phyloP scores from a whole-genome alignment of 1,140 invertebrate genomes.

The Tetragonula clypearis region DNA sequence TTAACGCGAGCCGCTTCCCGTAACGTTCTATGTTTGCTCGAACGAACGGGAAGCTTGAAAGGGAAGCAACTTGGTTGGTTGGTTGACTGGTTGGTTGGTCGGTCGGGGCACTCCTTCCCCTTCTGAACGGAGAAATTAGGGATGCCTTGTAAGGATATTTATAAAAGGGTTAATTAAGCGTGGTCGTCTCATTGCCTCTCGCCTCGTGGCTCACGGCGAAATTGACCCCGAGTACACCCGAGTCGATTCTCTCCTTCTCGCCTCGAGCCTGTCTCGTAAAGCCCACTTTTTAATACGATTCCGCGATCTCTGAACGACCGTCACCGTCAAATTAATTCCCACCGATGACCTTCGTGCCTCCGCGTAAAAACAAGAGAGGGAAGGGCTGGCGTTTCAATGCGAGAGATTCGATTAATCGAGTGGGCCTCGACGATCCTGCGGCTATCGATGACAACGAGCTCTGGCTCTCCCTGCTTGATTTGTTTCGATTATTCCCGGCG shows the following conservation, averaged over 20 bases:
- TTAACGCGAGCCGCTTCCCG: slow-evolving; percentile 71
- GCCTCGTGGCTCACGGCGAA: slow-evolving; percentile 40
- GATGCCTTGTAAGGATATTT: slow-evolving; percentile 75
- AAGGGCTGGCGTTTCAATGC: not conserved
- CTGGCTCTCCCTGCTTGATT: not conserved
- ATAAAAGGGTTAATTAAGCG: slow-evolving; percentile 76
- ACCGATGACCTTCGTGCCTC: not conserved
- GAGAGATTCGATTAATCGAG: slow-evolving; percentile 3
- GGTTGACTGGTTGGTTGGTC: slow-evolving; percentile 1
- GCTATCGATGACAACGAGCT: not conserved
- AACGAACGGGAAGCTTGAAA: slow-evolving; percentile 53
- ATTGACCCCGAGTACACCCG: slow-evolving; percentile 1
- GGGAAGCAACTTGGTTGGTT: slow-evolving; percentile 29
- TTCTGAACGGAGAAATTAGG: slow-evolving; percentile 69
- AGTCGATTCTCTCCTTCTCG: slow-evolving; percentile 25
- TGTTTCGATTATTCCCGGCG: not conserved
- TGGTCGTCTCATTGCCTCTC: slow-evolving; percentile 48
- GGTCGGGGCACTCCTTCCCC: slow-evolving; percentile 22
- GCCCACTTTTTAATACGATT: slow-evolving; percentile 37
- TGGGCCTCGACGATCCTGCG: not conserved
- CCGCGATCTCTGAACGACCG: slow-evolving; percentile 24
- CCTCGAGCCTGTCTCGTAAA: slow-evolving; percentile 36
- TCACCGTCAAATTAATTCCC: slow-evolving; percentile 7
- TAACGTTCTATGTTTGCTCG: slow-evolving; percentile 61
- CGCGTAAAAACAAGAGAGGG: not conserved